These are phyloP conservation scores for Torymus auratus DNA, from an alignment of 2,888 invertebrate genomes.

Conservation along the genomic window DNA sequence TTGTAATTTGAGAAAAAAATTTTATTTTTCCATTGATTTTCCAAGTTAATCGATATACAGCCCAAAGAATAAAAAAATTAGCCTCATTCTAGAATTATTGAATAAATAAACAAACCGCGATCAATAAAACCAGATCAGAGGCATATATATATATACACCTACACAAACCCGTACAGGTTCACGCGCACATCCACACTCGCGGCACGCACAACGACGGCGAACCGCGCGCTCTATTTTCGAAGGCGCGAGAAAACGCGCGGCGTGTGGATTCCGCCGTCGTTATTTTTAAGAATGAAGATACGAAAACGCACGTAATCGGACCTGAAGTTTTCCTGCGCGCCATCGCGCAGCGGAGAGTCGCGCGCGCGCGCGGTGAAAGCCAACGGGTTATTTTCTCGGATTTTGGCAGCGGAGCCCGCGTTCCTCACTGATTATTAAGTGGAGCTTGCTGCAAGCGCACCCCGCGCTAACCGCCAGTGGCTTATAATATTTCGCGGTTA, in stretches of 20 bases:
- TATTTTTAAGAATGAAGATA: constrained; percentile 41
- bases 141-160: too few relatives aligned
- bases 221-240: constrained; percentile 37
- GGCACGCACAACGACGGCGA: background rate
- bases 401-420: constrained; percentile 48
- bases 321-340: constrained; percentile 33
- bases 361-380: constrained; percentile 19
- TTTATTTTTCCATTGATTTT: too few relatives aligned
- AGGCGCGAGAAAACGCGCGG: constrained; percentile 11
- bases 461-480: background rate
- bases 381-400: constrained; percentile 51
- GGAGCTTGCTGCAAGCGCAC: background rate
- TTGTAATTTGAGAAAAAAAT: too few relatives aligned
- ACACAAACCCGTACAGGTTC: too few relatives aligned
- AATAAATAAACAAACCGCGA: too few relatives aligned
- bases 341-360: background rate
- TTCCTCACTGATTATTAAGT: constrained; percentile 52
- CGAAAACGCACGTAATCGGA: constrained; percentile 50
- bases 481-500: constrained; percentile 33
- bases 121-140: too few relatives aligned
- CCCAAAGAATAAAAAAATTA: too few relatives aligned
- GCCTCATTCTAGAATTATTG: too few relatives aligned
- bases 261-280: constrained; percentile 29
- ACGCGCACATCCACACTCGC: too few relatives aligned
- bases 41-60: too few relatives aligned